Evolutionary conservation across 2,797 vertebrate genomes (phyloP), one percentile per base, ranked within the genome.

Genomic region (Odontamblyopus lacepedii): DNA sequence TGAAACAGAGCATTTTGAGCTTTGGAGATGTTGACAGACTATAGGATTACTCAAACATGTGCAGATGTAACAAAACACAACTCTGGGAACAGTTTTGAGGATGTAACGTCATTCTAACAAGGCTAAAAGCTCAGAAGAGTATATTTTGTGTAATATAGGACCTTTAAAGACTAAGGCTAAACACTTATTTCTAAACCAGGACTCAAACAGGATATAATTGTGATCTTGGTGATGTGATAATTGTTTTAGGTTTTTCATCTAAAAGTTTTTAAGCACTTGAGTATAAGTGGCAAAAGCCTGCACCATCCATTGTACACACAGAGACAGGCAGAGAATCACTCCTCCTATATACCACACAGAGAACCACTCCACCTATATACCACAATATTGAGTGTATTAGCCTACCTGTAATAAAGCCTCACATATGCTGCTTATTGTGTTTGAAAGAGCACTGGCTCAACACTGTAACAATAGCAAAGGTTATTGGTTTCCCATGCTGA

Each of bases 401-500:
- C 4, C 41, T 12, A 48, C 44, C 19, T 55, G 18, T n/a, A 7
- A 62, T 55, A 5, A 6, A 63, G 73, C 55, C 29, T 59, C 2
- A 63, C 2, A 12, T 23, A 29, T 67, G 2, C 50, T 3, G 63
- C 56, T 53, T 19, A n/a, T 30, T 67, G 50, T 32, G 29, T 29
- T 48, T 67, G 65, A 55, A 35, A 53, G 50, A 68, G 51, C 60
- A 71, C 27, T 44, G 57, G 4, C 19, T 30, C 13, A 5, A 32
- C 5, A 63, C 1, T 63, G 15, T 73, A 16, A 0, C 41, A n/a
- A 30, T 72, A 38, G 55, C 41, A 73, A 15, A 53, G n/a, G 41
- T 35, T 41, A 51, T 35, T 60, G 72, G 38, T 77, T 38, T 67
- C 59, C 73, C 48, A 66, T 75, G 26, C 56, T 61, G 50, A 53